phyloP scores from a whole-genome alignment of 2,113 vertebrate species.

The Scatophagus argus region DNA sequence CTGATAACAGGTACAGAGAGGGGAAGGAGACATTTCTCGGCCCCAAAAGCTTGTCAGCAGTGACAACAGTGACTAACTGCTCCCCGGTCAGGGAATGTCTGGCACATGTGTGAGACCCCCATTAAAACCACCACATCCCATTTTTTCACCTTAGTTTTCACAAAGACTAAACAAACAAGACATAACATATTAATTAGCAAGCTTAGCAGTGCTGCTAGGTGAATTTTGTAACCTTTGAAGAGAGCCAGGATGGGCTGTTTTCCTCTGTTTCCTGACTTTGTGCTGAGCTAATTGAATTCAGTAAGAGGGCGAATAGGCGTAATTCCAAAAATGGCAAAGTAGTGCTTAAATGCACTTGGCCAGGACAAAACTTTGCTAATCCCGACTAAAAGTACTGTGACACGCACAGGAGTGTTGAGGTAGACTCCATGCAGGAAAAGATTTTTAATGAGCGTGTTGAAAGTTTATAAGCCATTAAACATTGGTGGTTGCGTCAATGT shows the following conservation, averaged over 20 bases:
- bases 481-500: too few species aligned
- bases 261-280: neutral
- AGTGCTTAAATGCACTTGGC: neutral
- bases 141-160: too few species aligned
- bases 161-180: too few species aligned
- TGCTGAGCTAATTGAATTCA: neutral
- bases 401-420: too few species aligned
- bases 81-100: too few species aligned
- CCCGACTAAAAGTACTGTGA: neutral
- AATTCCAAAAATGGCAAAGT: neutral
- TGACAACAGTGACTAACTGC: too few species aligned
- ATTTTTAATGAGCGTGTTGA: neutral
- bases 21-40: too few species aligned
- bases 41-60: too few species aligned
- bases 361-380: neutral
- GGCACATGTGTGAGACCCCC: too few species aligned
- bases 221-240: neutral
- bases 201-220: neutral
- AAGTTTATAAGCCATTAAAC: constrained; percentile 7
- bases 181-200: neutral
- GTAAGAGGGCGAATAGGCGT: neutral
- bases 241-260: neutral
- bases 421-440: too few species aligned
- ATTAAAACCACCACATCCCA: too few species aligned
- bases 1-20: too few species aligned